These are phyloP conservation scores for Augochlora pura DNA, from an alignment of 1,140 invertebrate genomes.

Conservation along the genomic window DNA sequence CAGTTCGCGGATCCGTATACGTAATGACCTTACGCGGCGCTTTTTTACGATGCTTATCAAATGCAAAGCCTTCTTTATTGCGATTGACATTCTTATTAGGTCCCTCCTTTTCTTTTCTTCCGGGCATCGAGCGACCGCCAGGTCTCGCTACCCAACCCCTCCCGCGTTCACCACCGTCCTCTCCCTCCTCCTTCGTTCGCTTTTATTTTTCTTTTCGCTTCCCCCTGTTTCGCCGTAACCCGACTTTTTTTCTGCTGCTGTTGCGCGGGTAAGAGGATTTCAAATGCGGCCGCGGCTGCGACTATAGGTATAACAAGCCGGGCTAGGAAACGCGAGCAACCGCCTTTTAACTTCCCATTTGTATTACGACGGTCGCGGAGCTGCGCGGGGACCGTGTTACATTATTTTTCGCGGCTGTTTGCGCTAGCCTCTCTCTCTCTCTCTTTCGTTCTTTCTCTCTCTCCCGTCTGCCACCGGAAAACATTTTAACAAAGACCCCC, in stretches of 20 bases:
- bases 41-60: slow-evolving; percentile 77
- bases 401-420: slow-evolving; percentile 49
- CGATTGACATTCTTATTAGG: slow-evolving; percentile 78
- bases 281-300: slow-evolving; percentile 44
- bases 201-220: slow-evolving; percentile 9
- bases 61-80: slow-evolving; percentile 79
- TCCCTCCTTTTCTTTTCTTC: slow-evolving; percentile 21
- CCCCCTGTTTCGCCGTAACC: neutral
- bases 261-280: slow-evolving; percentile 60
- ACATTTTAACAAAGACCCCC: slow-evolving; percentile 14
- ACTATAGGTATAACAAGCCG: slow-evolving; percentile 18
- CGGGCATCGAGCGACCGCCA: slow-evolving; percentile 15
- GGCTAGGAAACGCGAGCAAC: slow-evolving; percentile 31
- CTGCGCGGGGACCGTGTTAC: slow-evolving; percentile 1
- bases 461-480: neutral
- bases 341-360: slow-evolving; percentile 65
- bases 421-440: neutral
- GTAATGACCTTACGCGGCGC: slow-evolving; percentile 71
- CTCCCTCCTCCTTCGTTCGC: neutral
- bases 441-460: too few relatives aligned
- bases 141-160: slow-evolving; percentile 12
- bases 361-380: slow-evolving; percentile 47
- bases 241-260: slow-evolving; percentile 16
- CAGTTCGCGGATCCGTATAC: slow-evolving; percentile 50
- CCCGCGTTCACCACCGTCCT: neutral